phyloP scores from a whole-genome alignment of 2,113 vertebrate species.

The Corythornis cristatus region DNA sequence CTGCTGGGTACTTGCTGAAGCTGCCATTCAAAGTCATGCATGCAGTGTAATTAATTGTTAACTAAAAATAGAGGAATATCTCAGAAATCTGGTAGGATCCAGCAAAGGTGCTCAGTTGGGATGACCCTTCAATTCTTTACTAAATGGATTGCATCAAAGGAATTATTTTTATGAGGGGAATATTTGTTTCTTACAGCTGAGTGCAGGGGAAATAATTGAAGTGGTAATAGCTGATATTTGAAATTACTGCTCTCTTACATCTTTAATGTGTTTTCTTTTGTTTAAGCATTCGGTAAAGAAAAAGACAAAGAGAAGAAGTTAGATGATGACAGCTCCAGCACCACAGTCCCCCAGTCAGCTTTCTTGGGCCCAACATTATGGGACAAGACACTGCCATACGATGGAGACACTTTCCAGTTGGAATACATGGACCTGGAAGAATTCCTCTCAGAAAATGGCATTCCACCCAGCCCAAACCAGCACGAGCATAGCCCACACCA shows the following conservation, averaged over 20 bases:
- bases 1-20: neutral
- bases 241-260: neutral
- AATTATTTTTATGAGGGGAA: neutral
- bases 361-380: constrained; percentile 97
- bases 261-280: neutral
- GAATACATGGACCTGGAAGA: constrained; percentile 99
- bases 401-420: constrained; percentile 96
- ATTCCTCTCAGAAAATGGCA: constrained; percentile 97
- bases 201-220: neutral
- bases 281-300: constrained; percentile 89
- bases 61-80: neutral
- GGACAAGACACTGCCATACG: constrained; percentile 98
- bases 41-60: neutral
- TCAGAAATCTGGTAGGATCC: neutral
- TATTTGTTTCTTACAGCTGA: neutral
- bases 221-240: neutral
- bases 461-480: constrained; percentile 89
- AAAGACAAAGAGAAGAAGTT: constrained; percentile 95
- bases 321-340: constrained; percentile 86
- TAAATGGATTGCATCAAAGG: neutral
- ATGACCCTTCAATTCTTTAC: constrained; percentile 6
- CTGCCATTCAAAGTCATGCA: neutral
- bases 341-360: constrained; percentile 90
- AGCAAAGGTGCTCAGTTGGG: neutral
- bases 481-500: constrained; percentile 82